These are phyloP conservation scores for Sinocyclocheilus maitianheensis DNA, from an alignment of 2,113 vertebrate species.

Conservation along the genomic window DNA sequence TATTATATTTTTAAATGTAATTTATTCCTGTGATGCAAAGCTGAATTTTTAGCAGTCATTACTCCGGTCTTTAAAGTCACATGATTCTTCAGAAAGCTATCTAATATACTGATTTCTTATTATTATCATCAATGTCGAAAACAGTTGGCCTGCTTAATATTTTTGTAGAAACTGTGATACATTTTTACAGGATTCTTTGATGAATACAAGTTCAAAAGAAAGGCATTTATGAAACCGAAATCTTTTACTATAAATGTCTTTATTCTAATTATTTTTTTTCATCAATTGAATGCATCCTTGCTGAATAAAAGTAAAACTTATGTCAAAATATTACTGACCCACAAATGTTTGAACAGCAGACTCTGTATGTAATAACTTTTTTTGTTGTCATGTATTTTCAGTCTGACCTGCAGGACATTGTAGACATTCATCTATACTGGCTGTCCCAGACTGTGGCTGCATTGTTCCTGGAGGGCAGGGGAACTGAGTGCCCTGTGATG, in stretches of 20 bases:
- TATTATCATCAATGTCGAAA: no score
- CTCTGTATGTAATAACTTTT: background rate
- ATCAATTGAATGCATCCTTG: background rate
- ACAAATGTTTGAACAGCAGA: background rate
- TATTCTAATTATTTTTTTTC: background rate
- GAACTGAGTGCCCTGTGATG: conserved; percentile 70
- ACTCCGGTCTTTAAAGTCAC: background rate
- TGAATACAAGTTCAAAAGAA: no score
- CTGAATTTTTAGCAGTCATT: background rate
- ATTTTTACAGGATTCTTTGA: no score
- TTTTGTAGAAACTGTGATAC: no score
- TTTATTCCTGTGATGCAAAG: background rate
- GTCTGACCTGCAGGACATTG: conserved; percentile 83
- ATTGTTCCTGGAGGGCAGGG: conserved; percentile 85
- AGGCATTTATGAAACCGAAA: background rate
- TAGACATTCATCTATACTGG: conserved; percentile 74
- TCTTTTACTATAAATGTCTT: background rate
- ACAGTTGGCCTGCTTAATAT: no score
- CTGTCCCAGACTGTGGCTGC: conserved; percentile 73
- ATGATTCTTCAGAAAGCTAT: background rate
- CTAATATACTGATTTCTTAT: background rate
- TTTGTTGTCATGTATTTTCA: background rate
- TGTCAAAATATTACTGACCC: background rate
- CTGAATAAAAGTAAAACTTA: background rate
- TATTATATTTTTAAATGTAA: no score